Base-by-base conservation (phyloP, 2,888 invertebrate species). In the Papilio demoleus region DNA sequence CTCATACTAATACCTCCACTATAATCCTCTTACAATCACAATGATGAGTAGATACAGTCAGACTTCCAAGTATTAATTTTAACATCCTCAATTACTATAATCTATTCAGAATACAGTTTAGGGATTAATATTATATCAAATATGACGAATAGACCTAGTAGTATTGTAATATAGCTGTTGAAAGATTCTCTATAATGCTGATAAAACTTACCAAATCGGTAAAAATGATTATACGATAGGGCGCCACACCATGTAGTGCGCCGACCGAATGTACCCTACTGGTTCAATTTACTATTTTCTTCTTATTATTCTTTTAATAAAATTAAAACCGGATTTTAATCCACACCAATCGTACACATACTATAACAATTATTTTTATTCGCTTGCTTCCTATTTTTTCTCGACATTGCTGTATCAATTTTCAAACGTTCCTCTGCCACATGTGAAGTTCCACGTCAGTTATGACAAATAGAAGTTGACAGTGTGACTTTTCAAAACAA, bases 21-120 rank as follows among this genome's bases (percentile, higher is more conserved):
- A 64, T 68, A 65, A 68, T 68, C 69, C 69, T 36, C 61, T 71
- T 67, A 63, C 19, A 63, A 59, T 42, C 27, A 65, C 63, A 68
- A 62, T 27, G 61, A 63, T 60, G 36, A 34, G 58, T 12, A 36
- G n/a, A n/a, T n/a, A n/a, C n/a, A n/a, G n/a, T n/a, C 42, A 68
- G 50, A 62, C 67, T 42, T 24, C 22, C n/a, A 34, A 27, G 27
- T 45, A 68, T 58, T 42, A 42, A 42, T 38, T 60, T 50, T 45
- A 65, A 63, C 50, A 50, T 67, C 36, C 22, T 31, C n/a, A 31
- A 47, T 19, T 60, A 40, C 31, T 40, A 27, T 31, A 47, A 38
- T 60, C 24, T 60, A 40, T 45, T 47, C 53, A 31, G 31, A 27
- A 27, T 58, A 14, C 3, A 11, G 36, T 19, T n/a, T 47, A 4